phyloP scores from a whole-genome alignment of 2,797 vertebrate species.

The Gymnothorax javanicus region DNA sequence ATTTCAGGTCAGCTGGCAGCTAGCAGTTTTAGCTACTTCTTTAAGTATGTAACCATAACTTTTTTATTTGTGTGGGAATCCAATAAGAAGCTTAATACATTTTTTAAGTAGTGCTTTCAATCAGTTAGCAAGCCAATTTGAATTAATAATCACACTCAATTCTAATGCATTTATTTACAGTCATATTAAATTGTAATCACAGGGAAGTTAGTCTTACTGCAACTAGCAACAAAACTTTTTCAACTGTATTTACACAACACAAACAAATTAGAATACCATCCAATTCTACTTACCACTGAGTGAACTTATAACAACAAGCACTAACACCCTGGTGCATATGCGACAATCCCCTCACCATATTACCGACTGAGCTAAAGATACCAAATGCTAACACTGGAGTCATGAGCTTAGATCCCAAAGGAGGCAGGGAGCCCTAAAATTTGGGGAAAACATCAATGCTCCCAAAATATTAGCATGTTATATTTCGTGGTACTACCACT shows the following conservation, averaged over 20 bases:
- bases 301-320: no score
- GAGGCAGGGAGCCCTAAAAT: no score
- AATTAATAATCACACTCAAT: slow-evolving; percentile 3
- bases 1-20: background rate
- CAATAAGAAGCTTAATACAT: background rate
- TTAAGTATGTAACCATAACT: background rate
- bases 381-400: background rate
- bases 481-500: background rate
- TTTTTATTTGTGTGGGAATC: background rate
- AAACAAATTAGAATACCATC: background rate
- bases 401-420: no score
- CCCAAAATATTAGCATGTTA: background rate
- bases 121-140: background rate
- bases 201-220: background rate
- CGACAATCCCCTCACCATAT: no score
- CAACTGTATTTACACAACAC: background rate
- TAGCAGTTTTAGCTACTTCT: background rate
- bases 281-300: background rate
- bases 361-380: background rate
- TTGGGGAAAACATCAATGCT: no score
- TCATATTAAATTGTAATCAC: background rate
- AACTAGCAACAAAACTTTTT: background rate
- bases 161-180: background rate
- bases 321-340: no score
- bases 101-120: background rate